Base-by-base conservation (phyloP, 2,113 vertebrate species). In the Struthio camelus region DNA sequence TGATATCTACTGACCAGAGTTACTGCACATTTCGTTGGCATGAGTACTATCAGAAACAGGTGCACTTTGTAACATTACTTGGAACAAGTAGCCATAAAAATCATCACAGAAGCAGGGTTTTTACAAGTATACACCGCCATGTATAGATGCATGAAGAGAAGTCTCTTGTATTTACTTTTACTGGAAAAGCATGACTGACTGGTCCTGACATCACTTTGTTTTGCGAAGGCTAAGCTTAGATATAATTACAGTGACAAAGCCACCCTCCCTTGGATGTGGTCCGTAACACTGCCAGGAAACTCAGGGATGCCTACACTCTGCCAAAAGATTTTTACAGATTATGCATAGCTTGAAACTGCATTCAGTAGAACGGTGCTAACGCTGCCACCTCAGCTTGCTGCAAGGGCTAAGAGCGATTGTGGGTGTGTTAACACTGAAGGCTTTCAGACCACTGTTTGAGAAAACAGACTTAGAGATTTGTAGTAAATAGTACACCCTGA, bases 191-290 rank as follows among this genome's bases (percentile, higher is more conserved):
- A 27, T 28, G 91, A 89, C 5, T 6, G 84, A 61, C 92, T 67
- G 95, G 91, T 97, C 93, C 96, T 95, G 93, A 61, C 96, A 84
- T 92, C 83, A 78, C 75, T 94, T 91, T 94, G 75, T 58, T 96
- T 95, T 89, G 83, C 84, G 97, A 93, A 95, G 61, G 92, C 91
- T 81, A 53, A 87, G 81, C 61, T 97, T 61, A 69, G 86, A 69
- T 95, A 44, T 95, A 97, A 97, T 96, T 95, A 88, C 51, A 90
- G 85, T 40, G 88, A 69, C 90, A 20, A 95, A 94, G 91, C 77
- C 66, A 81, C 75, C 79, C 95, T 95, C 89, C 95, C 81, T 94
- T 48, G 75, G 92, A 64, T 25, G 17, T 93, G 82, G 61, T 70
- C 81, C 7, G 2, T 73, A 77, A 58, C 90, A 65, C 80, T 96